Conservation (phyloP, 2,797 vertebrate genomes). For the Liasis olivaceus region DNA sequence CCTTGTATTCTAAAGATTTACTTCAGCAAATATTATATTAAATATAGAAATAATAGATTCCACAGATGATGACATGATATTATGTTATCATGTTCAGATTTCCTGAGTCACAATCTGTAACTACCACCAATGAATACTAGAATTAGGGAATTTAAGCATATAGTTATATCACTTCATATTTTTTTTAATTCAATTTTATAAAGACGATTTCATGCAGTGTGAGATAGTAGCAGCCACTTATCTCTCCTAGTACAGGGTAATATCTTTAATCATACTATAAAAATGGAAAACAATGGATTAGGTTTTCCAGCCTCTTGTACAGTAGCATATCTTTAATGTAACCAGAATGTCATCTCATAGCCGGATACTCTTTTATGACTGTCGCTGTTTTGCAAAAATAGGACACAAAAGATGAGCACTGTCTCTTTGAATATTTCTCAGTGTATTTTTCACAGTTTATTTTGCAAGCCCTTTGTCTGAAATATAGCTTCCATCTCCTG, state of each 20-base stretch:
- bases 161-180: not conserved
- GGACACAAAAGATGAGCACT: constrained; percentile 27
- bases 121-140: not conserved
- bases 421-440: constrained; percentile 41
- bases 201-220: not conserved
- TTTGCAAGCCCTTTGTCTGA: constrained; percentile 42
- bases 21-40: not conserved
- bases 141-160: not conserved
- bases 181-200: not conserved
- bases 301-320: constrained; percentile 10
- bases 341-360: constrained; percentile 41
- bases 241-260: not conserved
- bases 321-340: constrained; percentile 27
- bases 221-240: constrained; percentile 24
- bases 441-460: constrained; percentile 49
- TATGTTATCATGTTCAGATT: not conserved
- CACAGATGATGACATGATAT: not conserved
- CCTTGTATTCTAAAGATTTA: not conserved
- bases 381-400: constrained; percentile 48
- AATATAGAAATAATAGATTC: not conserved
- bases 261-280: not conserved
- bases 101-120: not conserved
- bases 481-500: constrained; percentile 30
- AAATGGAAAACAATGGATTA: not conserved
- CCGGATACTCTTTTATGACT: constrained; percentile 30